Evolutionary conservation across 1,140 invertebrate genomes (phyloP).

Genomic region (Lepidotrigona ventralis): DNA sequence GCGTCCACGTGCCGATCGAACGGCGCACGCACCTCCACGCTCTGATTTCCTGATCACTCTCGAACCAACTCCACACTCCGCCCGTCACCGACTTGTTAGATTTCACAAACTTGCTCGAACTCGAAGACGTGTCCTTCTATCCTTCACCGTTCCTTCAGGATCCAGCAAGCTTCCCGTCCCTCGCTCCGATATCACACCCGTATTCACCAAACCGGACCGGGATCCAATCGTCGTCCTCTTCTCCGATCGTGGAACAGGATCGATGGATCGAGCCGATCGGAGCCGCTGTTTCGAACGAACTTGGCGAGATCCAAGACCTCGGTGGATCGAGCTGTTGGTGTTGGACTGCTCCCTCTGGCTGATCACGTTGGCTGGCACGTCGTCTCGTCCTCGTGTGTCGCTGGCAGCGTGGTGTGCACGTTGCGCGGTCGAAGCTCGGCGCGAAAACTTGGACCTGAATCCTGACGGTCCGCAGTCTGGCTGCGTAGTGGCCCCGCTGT

Average conservation of each 20-base stretch:
- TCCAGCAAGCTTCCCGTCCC: neutral
- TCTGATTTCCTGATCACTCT: constrained; percentile 53
- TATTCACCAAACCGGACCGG: neutral
- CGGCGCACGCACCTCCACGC: constrained; percentile 60
- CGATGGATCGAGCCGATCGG: neutral
- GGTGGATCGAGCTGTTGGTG: neutral
- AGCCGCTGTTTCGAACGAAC: too few relatives aligned
- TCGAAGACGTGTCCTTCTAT: neutral
- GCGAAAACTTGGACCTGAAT: constrained; percentile 70
- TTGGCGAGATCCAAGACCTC: neutral
- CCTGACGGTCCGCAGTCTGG: constrained; percentile 79
- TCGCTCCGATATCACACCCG: neutral
- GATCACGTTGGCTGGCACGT: constrained; percentile 17
- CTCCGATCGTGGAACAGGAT: neutral
- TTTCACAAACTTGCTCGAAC: constrained; percentile 32
- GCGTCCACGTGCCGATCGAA: constrained; percentile 57
- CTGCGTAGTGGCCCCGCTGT: constrained; percentile 77
- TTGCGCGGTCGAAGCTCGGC: constrained; percentile 67
- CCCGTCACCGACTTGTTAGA: constrained; percentile 21
- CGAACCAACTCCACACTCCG: constrained; percentile 33
- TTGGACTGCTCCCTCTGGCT: neutral
- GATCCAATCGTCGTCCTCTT: too few relatives aligned
- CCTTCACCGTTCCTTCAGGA: neutral
- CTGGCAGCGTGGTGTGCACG: constrained; percentile 72
- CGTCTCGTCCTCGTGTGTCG: constrained; percentile 10